Conservation (phyloP, 2,113 vertebrate genomes). For the Anolis carolinensis region DNA sequence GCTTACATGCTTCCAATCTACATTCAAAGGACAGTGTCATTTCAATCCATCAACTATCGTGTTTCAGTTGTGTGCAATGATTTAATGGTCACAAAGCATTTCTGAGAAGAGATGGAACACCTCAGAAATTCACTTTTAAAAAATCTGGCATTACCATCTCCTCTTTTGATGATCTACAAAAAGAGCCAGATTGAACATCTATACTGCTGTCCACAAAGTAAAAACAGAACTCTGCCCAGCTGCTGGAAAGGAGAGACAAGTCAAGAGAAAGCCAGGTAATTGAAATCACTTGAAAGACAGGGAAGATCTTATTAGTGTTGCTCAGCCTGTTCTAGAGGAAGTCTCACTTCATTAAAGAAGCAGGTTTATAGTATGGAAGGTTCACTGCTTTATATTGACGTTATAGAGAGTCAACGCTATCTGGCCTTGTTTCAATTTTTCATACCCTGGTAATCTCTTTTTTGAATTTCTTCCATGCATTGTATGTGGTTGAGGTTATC, state of each 20-base stretch:
- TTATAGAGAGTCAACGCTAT: too few species aligned
- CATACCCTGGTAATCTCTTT: not conserved
- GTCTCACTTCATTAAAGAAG: not conserved
- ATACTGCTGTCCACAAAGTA: not conserved
- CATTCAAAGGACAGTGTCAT: not conserved
- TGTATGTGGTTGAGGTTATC: not conserved
- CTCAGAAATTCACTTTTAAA: too few species aligned
- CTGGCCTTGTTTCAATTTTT: not conserved
- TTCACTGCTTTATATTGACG: not conserved
- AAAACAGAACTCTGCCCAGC: not conserved
- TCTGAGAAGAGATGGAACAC: not conserved
- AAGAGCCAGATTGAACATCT: not conserved
- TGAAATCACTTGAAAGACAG: not conserved
- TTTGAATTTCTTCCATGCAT: not conserved
- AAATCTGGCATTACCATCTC: not conserved
- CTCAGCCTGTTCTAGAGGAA: not conserved
- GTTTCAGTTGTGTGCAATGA: too few species aligned
- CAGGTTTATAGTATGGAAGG: not conserved
- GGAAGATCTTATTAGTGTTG: not conserved
- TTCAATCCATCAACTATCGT: not conserved
- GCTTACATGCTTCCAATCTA: not conserved
- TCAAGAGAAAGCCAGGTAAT: not conserved
- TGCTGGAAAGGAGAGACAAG: not conserved
- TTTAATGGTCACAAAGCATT: not conserved
- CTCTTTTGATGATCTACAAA: not conserved